Evolutionary conservation across 1,140 invertebrate species (phyloP), one percentile per base, ranked within the genome.

Genomic region (Caenorhabditis briggsae): DNA sequence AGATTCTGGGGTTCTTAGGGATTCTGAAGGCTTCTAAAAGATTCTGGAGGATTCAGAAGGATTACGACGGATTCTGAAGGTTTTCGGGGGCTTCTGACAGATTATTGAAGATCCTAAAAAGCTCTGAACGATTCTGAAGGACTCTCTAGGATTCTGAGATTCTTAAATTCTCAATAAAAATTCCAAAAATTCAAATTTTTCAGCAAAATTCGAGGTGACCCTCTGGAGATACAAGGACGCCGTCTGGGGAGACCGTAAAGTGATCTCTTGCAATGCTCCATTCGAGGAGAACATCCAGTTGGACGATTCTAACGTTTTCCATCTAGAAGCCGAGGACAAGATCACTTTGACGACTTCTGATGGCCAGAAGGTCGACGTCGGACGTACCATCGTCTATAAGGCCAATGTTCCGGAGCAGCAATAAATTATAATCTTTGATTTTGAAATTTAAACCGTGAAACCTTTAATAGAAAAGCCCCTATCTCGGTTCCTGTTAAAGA

Each of bases 221-320:
- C 33, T 87, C n/a, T 84, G 65, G 82, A 43, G 61, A 33, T 87
- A 87, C 70, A 78, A 84, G 64, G 83, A 87, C 16, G 12, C 86
- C 3, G 65, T 84, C 3, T 85, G 41, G 41, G 86, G 86, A n/a
- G 20, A 43, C 16, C 61, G 86, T 6, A 74, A 85, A 50, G n/a
- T 84, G 64, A 84, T 87, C 82, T 78, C 61, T 9, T 78, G 55
- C 50, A 55, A 46, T 1, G 16, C 16, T 25, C 86, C 86, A 41
- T 55, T 84, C 43, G 83, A 50, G 18, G 46, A 48, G n/a, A 87
- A 87, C 33, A 55, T 78, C n/a, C 23, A 87, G 41, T 16, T 87
- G 12, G 20, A 41, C 14, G 55, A 56, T 23, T 83, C 41, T 53
- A 82, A 46, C 20, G n/a, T 70, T 1, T 87, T 87, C 86, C n/a